These are phyloP conservation scores for Vanessa cardui DNA, from an alignment of 2,888 invertebrate genomes.

Conservation along the genomic window DNA sequence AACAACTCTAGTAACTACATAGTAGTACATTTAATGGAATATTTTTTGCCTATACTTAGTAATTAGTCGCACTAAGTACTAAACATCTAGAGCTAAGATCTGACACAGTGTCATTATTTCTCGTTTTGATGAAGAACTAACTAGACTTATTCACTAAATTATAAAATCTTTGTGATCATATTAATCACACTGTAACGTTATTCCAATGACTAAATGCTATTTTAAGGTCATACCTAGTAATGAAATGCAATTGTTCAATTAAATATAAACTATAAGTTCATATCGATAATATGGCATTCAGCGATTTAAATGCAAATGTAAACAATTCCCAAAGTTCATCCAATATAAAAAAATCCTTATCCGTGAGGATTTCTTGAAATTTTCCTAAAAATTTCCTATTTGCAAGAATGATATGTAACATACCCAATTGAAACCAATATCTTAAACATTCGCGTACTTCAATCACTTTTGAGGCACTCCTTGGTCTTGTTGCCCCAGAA, in stretches of 20 bases:
- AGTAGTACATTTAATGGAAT: too few relatives aligned
- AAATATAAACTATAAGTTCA: neutral
- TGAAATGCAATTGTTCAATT: neutral
- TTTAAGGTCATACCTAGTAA: neutral
- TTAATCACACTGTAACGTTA: neutral
- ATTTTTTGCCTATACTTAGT: too few relatives aligned
- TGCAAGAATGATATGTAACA: slow-evolving; percentile 16
- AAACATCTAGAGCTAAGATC: too few relatives aligned
- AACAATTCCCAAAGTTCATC: neutral
- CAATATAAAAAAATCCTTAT: neutral
- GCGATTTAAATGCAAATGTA: too few relatives aligned
- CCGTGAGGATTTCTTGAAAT: neutral
- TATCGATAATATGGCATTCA: neutral
- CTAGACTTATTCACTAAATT: too few relatives aligned
- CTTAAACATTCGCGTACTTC: neutral
- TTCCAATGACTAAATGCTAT: neutral
- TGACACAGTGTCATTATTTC: too few relatives aligned
- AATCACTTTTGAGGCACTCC: slow-evolving; percentile 44
- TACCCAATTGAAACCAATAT: neutral
- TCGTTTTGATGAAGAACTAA: too few relatives aligned
- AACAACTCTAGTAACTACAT: too few relatives aligned
- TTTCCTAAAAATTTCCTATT: neutral
- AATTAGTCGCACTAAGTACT: too few relatives aligned
- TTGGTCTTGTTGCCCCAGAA: slow-evolving; percentile 50
- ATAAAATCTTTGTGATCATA: neutral